Evolutionary conservation across 2,888 invertebrate genomes (phyloP).

Genomic region (Conus canariensis): DNA sequence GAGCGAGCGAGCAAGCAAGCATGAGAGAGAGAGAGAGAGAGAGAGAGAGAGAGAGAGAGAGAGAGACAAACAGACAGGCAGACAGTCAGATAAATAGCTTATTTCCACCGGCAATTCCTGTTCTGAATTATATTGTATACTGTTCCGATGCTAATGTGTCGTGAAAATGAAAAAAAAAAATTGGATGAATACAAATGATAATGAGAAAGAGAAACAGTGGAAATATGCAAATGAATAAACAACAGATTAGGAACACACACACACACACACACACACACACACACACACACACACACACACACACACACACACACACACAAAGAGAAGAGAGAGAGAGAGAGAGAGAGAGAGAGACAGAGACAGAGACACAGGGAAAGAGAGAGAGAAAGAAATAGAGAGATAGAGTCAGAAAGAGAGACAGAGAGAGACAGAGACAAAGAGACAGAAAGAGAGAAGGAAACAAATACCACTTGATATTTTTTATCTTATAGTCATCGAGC

Average conservation of each 20-base stretch:
- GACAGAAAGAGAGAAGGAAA: background rate
- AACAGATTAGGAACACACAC: no score
- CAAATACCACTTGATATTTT: no score
- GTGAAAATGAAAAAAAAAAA: no score
- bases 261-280: background rate
- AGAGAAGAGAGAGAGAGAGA: background rate
- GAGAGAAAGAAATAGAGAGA: background rate
- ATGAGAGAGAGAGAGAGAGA: background rate
- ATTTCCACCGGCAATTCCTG: no score
- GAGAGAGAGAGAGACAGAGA: constrained; percentile 6
- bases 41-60: background rate
- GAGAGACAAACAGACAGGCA: background rate
- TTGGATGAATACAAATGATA: no score
- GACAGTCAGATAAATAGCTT: background rate
- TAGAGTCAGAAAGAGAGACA: background rate
- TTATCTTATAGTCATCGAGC: no score
- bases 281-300: background rate
- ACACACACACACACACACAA: background rate
- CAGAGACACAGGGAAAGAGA: background rate
- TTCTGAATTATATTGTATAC: no score
- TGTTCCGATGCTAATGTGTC: no score
- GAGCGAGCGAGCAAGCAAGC: background rate
- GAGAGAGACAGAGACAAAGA: background rate
- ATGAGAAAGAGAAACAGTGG: no score
- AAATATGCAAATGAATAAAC: no score